Base-by-base conservation (phyloP, 2,113 vertebrate species). In the Naja naja region DNA sequence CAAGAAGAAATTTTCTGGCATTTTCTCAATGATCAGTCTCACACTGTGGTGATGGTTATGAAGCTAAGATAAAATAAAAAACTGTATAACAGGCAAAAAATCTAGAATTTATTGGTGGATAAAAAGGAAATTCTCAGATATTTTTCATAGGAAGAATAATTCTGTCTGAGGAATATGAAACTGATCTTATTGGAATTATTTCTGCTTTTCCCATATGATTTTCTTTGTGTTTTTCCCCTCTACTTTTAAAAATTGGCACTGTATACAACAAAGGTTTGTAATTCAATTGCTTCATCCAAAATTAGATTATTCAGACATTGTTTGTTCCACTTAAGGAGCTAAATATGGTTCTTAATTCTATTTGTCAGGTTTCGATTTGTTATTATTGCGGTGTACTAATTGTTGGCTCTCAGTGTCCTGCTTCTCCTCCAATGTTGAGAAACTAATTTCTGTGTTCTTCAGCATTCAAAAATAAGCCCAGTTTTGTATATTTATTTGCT, bases 301-400 rank as follows among this genome's bases (percentile, higher is more conserved):
- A 97, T 97, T 97, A 95, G 96, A 97, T 97, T 97, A 96, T 96
- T 97, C 95, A 95, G 96, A 96, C 96, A 96, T 97, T 97, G 94
- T 96, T 97, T 97, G 96, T 97, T 97, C 96, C 95, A 96, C 97
- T 97, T 96, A 93, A 95, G 92, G 96, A 74, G 58, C 69, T 94
- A 95, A 96, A 95, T 74, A 74, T 94, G 96, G 95, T 88, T 96
- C 96, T 97, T 96, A 96, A 97, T 97, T 96, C 94, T 94, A 69
- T 92, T 95, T 96, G 96, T 96, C 96, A 96, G 95, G 94, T 96
- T 87, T 91, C 95, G 94, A 96, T 95, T 96, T 94, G 95, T 88
- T 95, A 95, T 94, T 96, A 93, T 91, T 95, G 95, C 93, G 94
- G 89, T 60, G 87, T 95, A 95, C 95, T 95, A 87, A 85, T 25